Conservation (phyloP, 2,113 vertebrate species). For the Psittacus erithacus region DNA sequence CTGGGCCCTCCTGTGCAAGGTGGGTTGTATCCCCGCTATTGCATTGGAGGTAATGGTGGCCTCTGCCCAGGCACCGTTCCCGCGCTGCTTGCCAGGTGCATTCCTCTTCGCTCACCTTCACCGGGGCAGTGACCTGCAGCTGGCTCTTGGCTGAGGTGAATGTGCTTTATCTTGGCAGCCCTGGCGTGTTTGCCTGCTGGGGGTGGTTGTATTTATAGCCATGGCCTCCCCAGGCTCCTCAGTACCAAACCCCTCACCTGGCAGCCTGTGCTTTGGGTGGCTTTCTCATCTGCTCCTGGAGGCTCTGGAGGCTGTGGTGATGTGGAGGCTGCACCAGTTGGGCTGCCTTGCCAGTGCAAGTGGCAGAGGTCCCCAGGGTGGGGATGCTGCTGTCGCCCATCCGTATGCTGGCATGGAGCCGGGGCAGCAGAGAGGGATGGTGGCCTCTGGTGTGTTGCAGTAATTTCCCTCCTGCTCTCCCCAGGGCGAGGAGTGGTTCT, state of each 20-base stretch:
- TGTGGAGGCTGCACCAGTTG: neutral
- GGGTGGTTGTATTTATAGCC: neutral
- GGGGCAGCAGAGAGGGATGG: rapidly evolving
- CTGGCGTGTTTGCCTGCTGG: neutral
- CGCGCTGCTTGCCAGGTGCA: rapidly evolving
- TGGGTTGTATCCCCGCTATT: neutral
- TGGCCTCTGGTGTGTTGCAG: neutral
- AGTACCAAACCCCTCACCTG: neutral
- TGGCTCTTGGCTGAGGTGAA: neutral
- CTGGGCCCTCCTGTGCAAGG: rapidly evolving
- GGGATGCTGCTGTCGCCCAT: neutral
- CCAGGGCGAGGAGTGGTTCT: neutral
- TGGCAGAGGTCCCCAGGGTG: rapidly evolving
- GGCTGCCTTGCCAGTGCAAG: rapidly evolving
- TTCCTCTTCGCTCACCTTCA: neutral
- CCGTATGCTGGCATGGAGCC: neutral
- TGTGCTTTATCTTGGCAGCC: neutral
- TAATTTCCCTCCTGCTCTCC: neutral
- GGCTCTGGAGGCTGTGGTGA: neutral
- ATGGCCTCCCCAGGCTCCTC: neutral
- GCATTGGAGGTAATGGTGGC: neutral
- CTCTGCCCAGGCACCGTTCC: neutral
- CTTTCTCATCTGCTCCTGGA: neutral
- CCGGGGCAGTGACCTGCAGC: neutral
- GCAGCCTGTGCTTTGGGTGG: rapidly evolving